Base-by-base conservation (phyloP, 2,888 invertebrate species). In the Tachystola acroxantha region DNA sequence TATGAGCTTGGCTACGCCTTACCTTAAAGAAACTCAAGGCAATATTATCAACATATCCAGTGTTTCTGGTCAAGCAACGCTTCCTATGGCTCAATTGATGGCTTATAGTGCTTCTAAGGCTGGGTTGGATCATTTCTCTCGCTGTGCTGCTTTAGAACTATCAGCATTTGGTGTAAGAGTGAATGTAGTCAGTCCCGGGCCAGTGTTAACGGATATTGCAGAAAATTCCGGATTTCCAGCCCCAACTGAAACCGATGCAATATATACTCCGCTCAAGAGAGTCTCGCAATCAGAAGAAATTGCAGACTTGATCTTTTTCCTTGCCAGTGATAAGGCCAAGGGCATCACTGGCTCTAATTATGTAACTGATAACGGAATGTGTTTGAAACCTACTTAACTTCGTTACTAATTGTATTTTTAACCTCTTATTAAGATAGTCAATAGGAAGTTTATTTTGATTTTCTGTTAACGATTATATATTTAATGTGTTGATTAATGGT, bases 141-240 rank as follows among this genome's bases (percentile, higher is more conserved):
- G 89, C 45, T 91, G 91, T 53, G 73, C 89, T 7, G 94, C 94
- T 2, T 64, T 93, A 26, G 93, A 91, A 50, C 64, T 91, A 11
- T 89, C 89, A 37, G 45, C 67, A 0, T 77, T 84, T 50, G 81
- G 66, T n/a, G 89, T 93, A 0, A 73, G 93, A 38, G 92, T 92
- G 0, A 93, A 93, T 63, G 78, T 89, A 27, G 90, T 93, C 1
- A 91, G 91, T 58, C 94, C 94, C 12, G 94, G 94, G 7, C 93
- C 93, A 0, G 88, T 91, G 1, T 92, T 43, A 2, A 66, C 68
- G 0, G 58, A 59, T 26, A 46, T 58, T 14, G 7, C 45, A 1
- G 36, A 37, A 3, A 86, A 88, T 70, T 94, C 31, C 6, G 34
- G 39, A 4, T 24, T 24, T n/a, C 7, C 9, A 4, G 24, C 9